A percentile compares a stretch with the other conserved stretches of the same genome.
These are phyloP conservation scores for Delia radicum DNA, from an alignment of 1,140 invertebrate genomes.

Conservation along the genomic window DNA sequence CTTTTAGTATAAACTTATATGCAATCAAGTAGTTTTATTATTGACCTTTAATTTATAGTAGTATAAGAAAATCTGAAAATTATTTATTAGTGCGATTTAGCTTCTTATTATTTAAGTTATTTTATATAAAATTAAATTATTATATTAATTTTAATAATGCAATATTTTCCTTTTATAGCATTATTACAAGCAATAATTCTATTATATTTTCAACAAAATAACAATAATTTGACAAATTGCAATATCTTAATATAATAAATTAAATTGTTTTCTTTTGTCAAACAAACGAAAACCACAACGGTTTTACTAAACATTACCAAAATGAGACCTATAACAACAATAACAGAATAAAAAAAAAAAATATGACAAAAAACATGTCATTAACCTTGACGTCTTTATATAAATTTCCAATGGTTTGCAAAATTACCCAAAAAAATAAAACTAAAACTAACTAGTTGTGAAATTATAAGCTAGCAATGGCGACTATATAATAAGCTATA, in stretches of 20 bases:
- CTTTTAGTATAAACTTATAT: too few species aligned
- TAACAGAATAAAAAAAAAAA: not conserved
- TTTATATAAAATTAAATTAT: too few species aligned
- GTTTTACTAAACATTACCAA: not conserved
- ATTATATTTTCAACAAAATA: not conserved
- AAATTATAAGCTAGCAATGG: too few species aligned
- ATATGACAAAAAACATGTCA: not conserved
- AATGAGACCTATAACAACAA: not conserved
- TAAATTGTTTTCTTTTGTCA: constrained; percentile 2
- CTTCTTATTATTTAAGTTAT: too few species aligned
- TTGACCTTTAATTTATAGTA: too few species aligned
- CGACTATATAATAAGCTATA: too few species aligned
- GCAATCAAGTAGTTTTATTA: too few species aligned
- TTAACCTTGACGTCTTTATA: not conserved
- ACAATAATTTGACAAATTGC: not conserved
- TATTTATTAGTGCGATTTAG: too few species aligned
- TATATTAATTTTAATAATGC: too few species aligned
- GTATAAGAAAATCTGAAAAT: too few species aligned
- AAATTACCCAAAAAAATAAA: not conserved
- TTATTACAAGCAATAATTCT: not conserved
- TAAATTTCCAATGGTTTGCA: not conserved
- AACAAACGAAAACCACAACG: not conserved
- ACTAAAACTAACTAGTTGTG: too few species aligned
- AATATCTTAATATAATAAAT: not conserved
- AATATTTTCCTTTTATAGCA: too few species aligned